These are phyloP conservation scores for Xenopus laevis DNA, from an alignment of 2,113 vertebrate genomes.

Conservation along the genomic window DNA sequence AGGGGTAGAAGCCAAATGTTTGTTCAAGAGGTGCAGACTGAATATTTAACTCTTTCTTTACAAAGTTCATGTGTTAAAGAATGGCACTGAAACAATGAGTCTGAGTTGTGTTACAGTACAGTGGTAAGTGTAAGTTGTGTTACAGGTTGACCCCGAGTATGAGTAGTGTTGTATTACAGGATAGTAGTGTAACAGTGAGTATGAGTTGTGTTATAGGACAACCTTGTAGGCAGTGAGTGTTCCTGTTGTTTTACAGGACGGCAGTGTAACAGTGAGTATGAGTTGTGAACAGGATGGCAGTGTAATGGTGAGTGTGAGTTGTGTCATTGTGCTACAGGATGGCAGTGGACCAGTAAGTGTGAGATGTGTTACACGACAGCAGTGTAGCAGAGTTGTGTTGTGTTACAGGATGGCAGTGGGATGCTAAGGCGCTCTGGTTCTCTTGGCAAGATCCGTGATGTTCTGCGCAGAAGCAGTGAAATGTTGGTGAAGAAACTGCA, in stretches of 20 bases:
- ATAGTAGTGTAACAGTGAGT: too few relatives aligned
- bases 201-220: too few relatives aligned
- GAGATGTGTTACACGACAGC: constrained; percentile 58
- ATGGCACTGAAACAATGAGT: too few relatives aligned
- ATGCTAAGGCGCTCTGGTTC: constrained; percentile 85
- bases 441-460: constrained; percentile 86
- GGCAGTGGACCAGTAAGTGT: background rate
- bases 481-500: constrained; percentile 94
- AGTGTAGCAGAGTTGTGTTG: background rate
- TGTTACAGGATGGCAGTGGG: constrained; percentile 84
- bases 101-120: too few relatives aligned
- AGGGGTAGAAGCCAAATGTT: too few relatives aligned
- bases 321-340: background rate
- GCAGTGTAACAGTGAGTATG: background rate
- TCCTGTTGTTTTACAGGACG: background rate
- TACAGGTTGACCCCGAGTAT: too few relatives aligned
- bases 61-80: too few relatives aligned
- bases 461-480: constrained; percentile 90
- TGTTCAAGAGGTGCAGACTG: too few relatives aligned
- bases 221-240: too few relatives aligned
- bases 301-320: background rate
- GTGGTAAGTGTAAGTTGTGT: background rate
- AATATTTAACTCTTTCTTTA: too few relatives aligned
- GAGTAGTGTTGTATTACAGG: too few relatives aligned
- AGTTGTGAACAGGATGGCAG: background rate